Evolutionary conservation across 2,113 vertebrate genomes (phyloP).

Genomic region (Genyomyrus donnyi): DNA sequence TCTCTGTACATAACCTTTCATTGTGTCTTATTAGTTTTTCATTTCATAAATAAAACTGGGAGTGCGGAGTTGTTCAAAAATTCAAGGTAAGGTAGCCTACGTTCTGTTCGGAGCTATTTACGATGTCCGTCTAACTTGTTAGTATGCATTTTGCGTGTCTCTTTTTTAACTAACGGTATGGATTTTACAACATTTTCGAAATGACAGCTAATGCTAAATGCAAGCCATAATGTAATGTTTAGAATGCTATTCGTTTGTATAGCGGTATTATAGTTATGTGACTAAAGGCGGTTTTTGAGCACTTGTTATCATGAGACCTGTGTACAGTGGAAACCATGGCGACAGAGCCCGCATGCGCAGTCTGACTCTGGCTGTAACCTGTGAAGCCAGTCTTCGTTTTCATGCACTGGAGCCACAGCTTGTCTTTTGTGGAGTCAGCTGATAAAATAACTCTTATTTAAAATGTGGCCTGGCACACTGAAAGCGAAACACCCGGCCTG

Average conservation of each 20-base stretch:
- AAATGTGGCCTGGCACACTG: not conserved
- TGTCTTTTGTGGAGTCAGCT: not conserved
- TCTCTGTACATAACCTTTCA: not conserved
- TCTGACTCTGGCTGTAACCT: too few species aligned
- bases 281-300: not conserved
- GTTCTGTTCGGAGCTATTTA: not conserved
- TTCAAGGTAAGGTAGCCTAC: not conserved
- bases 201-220: not conserved
- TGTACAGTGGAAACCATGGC: conserved; percentile 44
- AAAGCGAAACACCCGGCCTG: not conserved
- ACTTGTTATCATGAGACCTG: not conserved
- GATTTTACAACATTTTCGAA: not conserved
- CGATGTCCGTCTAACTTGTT: not conserved
- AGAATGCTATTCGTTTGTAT: not conserved
- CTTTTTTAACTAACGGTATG: not conserved
- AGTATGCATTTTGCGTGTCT: not conserved
- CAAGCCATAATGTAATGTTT: not conserved
- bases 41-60: not conserved
- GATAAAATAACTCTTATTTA: not conserved
- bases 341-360: conserved; percentile 50
- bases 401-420: not conserved
- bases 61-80: not conserved
- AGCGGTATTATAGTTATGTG: not conserved
- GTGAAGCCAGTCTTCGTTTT: not conserved
- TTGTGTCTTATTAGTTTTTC: not conserved